A percentile compares a stretch with the other conserved stretches of the same genome.
These are phyloP conservation scores for Zenarchopterus dispar DNA, from an alignment of 2,797 vertebrate species.

Conservation along the genomic window DNA sequence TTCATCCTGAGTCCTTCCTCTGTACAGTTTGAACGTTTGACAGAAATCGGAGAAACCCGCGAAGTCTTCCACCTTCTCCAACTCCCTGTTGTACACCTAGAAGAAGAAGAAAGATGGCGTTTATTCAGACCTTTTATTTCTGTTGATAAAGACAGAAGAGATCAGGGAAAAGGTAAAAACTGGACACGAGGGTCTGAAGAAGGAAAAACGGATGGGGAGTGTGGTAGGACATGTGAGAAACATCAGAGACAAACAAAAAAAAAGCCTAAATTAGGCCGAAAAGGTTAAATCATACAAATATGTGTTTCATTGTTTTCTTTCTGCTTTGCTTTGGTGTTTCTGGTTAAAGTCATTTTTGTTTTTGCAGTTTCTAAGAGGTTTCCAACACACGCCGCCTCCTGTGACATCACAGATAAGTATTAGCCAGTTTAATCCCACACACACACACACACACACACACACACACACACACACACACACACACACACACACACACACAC, in stretches of 20 bases:
- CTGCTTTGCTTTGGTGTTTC: background rate
- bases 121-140: background rate
- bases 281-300: background rate
- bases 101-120: conserved; percentile 11
- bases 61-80: conserved; percentile 88
- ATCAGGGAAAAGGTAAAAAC: background rate
- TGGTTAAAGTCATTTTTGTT: too few species aligned
- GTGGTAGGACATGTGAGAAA: background rate
- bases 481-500: background rate
- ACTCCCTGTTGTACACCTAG: conserved; percentile 87
- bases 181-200: too few species aligned
- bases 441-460: background rate
- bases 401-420: conserved; percentile 25
- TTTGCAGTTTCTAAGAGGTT: conserved; percentile 2
- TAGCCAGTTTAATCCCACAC: conserved; percentile 15
- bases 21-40: conserved; percentile 90
- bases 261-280: rapidly evolving
- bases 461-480: background rate
- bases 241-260: background rate
- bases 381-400: conserved; percentile 18
- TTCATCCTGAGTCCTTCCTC: conserved; percentile 88
- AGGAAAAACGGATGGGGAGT: too few species aligned
- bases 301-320: too few species aligned
- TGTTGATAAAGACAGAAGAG: background rate
- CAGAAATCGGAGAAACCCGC: conserved; percentile 91